Evolutionary conservation across 1,140 invertebrate genomes (phyloP).

Genomic region (Arctopsyche grandis): DNA sequence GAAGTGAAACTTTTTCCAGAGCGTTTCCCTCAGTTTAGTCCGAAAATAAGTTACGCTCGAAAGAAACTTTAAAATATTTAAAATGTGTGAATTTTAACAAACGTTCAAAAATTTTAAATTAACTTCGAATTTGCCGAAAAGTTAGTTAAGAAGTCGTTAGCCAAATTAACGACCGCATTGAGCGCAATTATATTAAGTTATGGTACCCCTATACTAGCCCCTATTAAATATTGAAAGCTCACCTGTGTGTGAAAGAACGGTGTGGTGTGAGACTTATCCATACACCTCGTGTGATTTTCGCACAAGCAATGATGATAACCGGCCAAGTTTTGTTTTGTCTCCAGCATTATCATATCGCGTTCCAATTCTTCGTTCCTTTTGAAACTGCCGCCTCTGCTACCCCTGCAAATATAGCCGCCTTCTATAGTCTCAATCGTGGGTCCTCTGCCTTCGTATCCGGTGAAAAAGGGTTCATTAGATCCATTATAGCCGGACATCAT

Average conservation of each 20-base stretch:
- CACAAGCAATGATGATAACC: slow-evolving; percentile 57
- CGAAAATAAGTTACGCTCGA: too few relatives aligned
- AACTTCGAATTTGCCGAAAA: too few relatives aligned
- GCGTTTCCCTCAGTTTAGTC: too few relatives aligned
- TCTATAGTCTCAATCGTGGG: slow-evolving; percentile 48
- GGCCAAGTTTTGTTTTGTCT: slow-evolving; percentile 57
- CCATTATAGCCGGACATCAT: slow-evolving; percentile 44
- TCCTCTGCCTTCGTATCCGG: slow-evolving; percentile 46
- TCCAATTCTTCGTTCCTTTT: slow-evolving; percentile 55
- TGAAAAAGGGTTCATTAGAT: slow-evolving; percentile 45
- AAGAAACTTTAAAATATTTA: too few relatives aligned
- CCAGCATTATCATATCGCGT: slow-evolving; percentile 59
- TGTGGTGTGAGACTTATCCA: slow-evolving; percentile 59
- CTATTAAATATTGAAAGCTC: not conserved
- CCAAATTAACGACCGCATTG: not conserved
- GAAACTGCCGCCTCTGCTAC: slow-evolving; percentile 59
- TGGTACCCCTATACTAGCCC: too few relatives aligned
- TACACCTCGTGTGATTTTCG: slow-evolving; percentile 59
- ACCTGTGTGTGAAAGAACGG: slow-evolving; percentile 64
- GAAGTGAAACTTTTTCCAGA: too few relatives aligned
- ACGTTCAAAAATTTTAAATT: too few relatives aligned
- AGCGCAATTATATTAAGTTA: too few relatives aligned
- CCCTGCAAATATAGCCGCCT: slow-evolving; percentile 46
- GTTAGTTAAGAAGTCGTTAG: not conserved
- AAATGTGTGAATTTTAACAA: too few relatives aligned